These are phyloP conservation scores for Drosophila novamexicana DNA, from an alignment of 1,140 invertebrate genomes.

Conservation along the genomic window DNA sequence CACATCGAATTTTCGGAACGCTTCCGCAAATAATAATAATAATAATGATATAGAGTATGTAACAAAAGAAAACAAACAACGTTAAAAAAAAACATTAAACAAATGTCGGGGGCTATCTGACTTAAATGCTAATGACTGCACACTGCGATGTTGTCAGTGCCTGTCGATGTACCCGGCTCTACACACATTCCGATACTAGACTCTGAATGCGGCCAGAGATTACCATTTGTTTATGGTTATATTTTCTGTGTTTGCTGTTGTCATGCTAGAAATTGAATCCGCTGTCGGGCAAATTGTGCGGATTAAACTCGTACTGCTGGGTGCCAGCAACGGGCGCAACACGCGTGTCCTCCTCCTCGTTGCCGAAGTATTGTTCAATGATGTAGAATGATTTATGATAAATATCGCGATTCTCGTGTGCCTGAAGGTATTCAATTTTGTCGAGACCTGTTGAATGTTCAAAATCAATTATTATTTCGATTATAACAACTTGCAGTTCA, in stretches of 20 bases:
- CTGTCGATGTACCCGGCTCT: constrained; percentile 20
- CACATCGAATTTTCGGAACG: constrained; percentile 41
- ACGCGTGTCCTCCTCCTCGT: constrained; percentile 94
- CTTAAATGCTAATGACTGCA: constrained; percentile 78
- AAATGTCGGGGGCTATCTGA: constrained; percentile 41
- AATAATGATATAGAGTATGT: constrained; percentile 39
- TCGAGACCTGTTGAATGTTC: constrained; percentile 90
- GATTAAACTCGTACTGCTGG: constrained; percentile 91
- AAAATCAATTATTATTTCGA: background rate
- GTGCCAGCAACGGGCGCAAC: constrained; percentile 92
- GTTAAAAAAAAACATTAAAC: constrained; percentile 40
- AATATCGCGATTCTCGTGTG: constrained; percentile 97
- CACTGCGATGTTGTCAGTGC: constrained; percentile 20
- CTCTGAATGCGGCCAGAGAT: constrained; percentile 10
- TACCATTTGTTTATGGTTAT: constrained; percentile 21
- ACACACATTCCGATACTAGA: constrained; percentile 11
- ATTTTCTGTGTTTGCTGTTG: constrained; percentile 28
- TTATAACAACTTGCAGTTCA: background rate
- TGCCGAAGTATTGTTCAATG: constrained; percentile 97
- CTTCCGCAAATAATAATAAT: constrained; percentile 31
- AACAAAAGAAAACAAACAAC: constrained; percentile 34
- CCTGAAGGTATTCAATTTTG: constrained; percentile 98
- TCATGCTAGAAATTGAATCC: constrained; percentile 91
- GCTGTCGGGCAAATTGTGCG: constrained; percentile 89
- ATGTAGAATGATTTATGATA: constrained; percentile 98